These are phyloP conservation scores for Danaus chrysippus DNA, from an alignment of 2,888 invertebrate species.

Conservation along the genomic window DNA sequence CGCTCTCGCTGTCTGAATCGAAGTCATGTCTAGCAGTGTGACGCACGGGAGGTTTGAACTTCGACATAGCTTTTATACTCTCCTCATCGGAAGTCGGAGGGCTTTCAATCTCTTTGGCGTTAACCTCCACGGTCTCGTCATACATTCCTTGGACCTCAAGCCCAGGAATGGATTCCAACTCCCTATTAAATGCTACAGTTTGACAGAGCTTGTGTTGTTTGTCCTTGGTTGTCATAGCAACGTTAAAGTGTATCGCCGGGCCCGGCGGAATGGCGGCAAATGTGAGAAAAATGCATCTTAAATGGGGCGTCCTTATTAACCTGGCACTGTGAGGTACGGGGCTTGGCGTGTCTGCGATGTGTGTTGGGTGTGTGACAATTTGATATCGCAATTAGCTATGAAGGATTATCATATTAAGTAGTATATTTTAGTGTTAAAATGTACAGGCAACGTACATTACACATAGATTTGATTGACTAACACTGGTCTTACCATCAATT, in stretches of 20 bases:
- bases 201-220: conserved; percentile 61
- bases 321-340: conserved; percentile 41
- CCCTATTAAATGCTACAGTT: conserved; percentile 48
- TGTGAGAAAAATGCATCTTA: conserved; percentile 19
- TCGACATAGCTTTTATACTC: conserved; percentile 60
- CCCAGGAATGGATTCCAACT: conserved; percentile 26
- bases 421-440: too few relatives aligned
- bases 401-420: too few relatives aligned
- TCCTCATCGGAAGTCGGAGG: conserved; percentile 59
- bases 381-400: neutral
- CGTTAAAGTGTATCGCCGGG: conserved; percentile 29
- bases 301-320: conserved; percentile 23
- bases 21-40: conserved; percentile 69
- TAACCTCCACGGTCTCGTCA: conserved; percentile 80
- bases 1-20: conserved; percentile 67
- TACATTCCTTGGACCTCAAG: conserved; percentile 64
- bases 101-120: conserved; percentile 79
- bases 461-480: too few relatives aligned
- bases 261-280: conserved; percentile 11
- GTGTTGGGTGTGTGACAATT: conserved; percentile 22
- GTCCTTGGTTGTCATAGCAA: conserved; percentile 68
- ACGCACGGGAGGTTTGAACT: conserved; percentile 67
- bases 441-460: too few relatives aligned
- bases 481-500: too few relatives aligned
- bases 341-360: conserved; percentile 33